Base-by-base conservation (phyloP, 2,113 vertebrate genomes). In the Corythaixoides concolor region DNA sequence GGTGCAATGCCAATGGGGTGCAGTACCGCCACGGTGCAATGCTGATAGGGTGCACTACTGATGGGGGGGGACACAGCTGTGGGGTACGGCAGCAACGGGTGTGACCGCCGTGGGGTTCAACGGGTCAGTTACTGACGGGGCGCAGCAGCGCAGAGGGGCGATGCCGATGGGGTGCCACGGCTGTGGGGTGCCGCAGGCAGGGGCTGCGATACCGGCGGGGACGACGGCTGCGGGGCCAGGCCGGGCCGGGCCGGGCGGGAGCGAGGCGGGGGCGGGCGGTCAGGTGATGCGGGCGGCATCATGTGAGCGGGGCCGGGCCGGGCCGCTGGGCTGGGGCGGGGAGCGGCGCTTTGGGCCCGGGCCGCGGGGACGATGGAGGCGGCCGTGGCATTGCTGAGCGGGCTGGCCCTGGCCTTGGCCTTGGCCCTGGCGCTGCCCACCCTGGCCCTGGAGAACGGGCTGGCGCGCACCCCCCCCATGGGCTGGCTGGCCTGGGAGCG, bases 401-500 rank as follows among this genome's bases (percentile, higher is more conserved):
- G 12, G 15, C 22, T 95, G 64, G 23, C 10, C 4, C 1, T 85
- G 69, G 17, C 12, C 23, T 1, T 83, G 84, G 26, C 75, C 27
- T 1, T 83, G 84, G 26, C 75, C 27, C 92, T 98, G 64, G 83
- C 62, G 21, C 73, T 98, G 18, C 91, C 87, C 33, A 43, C 85
- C 81, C 43, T 49, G 92, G 96, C 97, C 43, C 95, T 99, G 82
- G 99, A 99, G 79, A 99, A 99, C 21, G 99, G 99, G 27, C 95
- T 99, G 77, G 98, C 99, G 93, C 97, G 73, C 91, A 99, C 97
- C 2, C 99, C 99, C 23, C 99, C 99, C 13, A 99, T 99, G 99
- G 99, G 99, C 85, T 99, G 99, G 99, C 83, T 99, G 97, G 97
- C 99, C 33, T 99, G 99, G 99, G 99, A 99, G 76, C 98, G 99